Base-by-base conservation (phyloP, 2,797 vertebrate species). In the Chloroceryle inda region DNA sequence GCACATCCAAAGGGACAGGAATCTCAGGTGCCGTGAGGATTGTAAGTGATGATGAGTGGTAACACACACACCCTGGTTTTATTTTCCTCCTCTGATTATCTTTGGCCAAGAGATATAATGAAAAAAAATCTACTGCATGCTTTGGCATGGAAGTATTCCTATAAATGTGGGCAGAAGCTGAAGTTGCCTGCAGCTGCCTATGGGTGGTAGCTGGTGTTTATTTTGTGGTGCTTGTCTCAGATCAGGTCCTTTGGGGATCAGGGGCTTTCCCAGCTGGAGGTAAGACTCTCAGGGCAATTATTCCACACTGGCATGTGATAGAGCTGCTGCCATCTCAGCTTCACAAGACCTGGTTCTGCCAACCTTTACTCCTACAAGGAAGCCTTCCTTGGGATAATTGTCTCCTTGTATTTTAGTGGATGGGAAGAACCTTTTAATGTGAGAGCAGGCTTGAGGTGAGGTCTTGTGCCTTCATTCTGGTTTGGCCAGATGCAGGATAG, bases 201-300 rank as follows among this genome's bases (percentile, higher is more conserved):
- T 58, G 50, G 76, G 85, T 84, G 86, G 62, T 88, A 84, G 52
- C 56, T 58, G n/a, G 24, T 61, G 47, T 71, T 88, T 85, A n/a
- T 66, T 29, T 91, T 92, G 49, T 58, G 63, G 37, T 80, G 6
- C 5, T 66, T 59, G 59, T 91, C 85, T 85, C 76, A 69, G 66
- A 53, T 62, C 66, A 66, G 56, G 29, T 73, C 38, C 29, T 91
- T 44, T 37, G 64, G 40, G 5, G 47, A 76, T 93, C 86, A 90
- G 92, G 89, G 86, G 22, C 67, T 69, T 93, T 97, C 96, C 95
- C 93, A 96, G 55, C 90, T 96, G 91, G 62, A 90, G 66, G 33
- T 44, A 83, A 83, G 81, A 77, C 72, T 91, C 23, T 91, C 24
- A 85, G 44, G 13, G 62, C 59, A 94, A 85, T 94, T 92, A 89